These are phyloP conservation scores for Ophioninae sp. DNA, from an alignment of 2,888 invertebrate genomes.

Conservation along the genomic window DNA sequence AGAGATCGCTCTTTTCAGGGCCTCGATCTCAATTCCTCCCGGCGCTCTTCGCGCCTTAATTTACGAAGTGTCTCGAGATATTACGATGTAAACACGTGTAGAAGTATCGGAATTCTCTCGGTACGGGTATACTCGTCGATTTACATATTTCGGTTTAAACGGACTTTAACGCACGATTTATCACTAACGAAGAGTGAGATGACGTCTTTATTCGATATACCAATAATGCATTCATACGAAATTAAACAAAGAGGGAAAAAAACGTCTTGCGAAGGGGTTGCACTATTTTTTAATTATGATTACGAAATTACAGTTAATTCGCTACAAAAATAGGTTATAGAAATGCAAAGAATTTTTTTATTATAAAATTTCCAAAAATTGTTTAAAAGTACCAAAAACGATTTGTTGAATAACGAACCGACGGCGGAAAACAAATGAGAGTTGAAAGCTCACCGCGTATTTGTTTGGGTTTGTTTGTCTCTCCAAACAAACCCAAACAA, in stretches of 20 bases:
- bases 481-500: slow-evolving; percentile 50
- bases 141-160: slow-evolving; percentile 36
- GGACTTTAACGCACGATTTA: slow-evolving; percentile 43
- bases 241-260: slow-evolving; percentile 8
- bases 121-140: slow-evolving; percentile 16
- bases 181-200: slow-evolving; percentile 37
- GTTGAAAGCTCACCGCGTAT: slow-evolving; percentile 69
- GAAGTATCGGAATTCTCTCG: slow-evolving; percentile 25
- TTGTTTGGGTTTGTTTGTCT: slow-evolving; percentile 75
- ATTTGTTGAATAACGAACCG: background rate
- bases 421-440: slow-evolving; percentile 24
- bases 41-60: slow-evolving; percentile 53
- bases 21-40: slow-evolving; percentile 35
- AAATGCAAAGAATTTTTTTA: background rate
- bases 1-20: slow-evolving; percentile 19
- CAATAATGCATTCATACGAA: slow-evolving; percentile 60
- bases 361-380: background rate
- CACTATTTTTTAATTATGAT: background rate
- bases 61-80: slow-evolving; percentile 67
- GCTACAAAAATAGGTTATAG: background rate
- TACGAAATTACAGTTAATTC: background rate
- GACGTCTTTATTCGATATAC: slow-evolving; percentile 47
- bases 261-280: slow-evolving; percentile 67
- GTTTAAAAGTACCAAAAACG: background rate
- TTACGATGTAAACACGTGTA: slow-evolving; percentile 60